Percentiles rank a stretch among this genome's conserved stretches.
Evolutionary conservation across 2,113 vertebrate genomes (phyloP).

Genomic region (Nyctibius bracteatus): DNA sequence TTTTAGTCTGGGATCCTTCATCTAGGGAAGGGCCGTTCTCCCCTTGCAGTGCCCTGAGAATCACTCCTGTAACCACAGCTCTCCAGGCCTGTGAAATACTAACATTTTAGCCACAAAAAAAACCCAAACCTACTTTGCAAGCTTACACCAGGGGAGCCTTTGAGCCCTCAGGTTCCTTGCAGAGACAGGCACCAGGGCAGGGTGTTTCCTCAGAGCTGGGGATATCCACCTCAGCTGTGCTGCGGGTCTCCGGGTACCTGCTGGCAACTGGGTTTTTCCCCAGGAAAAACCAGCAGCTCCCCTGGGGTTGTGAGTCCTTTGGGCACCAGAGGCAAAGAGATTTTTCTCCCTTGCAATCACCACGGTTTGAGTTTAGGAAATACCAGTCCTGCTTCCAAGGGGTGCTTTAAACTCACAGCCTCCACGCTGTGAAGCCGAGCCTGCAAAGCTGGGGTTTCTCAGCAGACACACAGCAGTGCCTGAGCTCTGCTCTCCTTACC

Average conservation of each 20-base stretch:
- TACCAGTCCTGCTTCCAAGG: not conserved
- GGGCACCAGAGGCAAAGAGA: too few relatives aligned
- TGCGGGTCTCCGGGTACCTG: not conserved
- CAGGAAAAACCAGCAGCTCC: not conserved
- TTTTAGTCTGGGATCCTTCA: not conserved
- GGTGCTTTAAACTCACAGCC: not conserved
- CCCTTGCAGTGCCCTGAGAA: not conserved
- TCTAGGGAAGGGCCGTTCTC: not conserved
- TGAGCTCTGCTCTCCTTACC: not conserved
- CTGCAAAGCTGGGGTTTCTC: not conserved
- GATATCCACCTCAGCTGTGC: not conserved
- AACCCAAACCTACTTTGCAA: too few relatives aligned
- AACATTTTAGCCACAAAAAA: not conserved
- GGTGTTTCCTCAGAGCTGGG: not conserved
- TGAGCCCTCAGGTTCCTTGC: not conserved
- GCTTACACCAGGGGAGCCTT: not conserved
- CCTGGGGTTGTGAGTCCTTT: accelerated
- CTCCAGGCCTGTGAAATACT: accelerated
- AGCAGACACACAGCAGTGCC: not conserved
- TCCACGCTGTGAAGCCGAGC: not conserved
- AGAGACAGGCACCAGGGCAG: not conserved
- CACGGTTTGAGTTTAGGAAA: not conserved
- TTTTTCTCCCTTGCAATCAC: not conserved
- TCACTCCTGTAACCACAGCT: too few relatives aligned
- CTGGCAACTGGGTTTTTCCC: not conserved